These are phyloP conservation scores for Blennius ocellaris DNA, from an alignment of 2,113 vertebrate genomes.

Conservation along the genomic window DNA sequence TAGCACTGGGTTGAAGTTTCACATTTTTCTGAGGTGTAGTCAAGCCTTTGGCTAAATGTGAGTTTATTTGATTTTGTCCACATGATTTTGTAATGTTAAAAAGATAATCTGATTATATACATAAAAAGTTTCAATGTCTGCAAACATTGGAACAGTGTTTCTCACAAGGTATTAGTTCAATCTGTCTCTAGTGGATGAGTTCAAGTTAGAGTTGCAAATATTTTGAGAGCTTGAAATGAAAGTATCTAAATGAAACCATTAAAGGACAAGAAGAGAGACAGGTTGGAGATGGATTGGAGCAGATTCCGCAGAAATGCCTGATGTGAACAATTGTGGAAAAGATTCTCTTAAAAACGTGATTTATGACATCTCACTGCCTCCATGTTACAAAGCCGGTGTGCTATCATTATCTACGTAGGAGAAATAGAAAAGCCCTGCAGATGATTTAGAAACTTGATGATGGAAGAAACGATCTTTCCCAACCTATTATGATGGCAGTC, in stretches of 20 bases:
- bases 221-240: constrained; percentile 18
- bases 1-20: not conserved
- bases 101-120: constrained; percentile 28
- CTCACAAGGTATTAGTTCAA: constrained; percentile 1
- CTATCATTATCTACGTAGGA: constrained; percentile 59
- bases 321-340: constrained; percentile 37
- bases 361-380: constrained; percentile 48
- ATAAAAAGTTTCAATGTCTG: constrained; percentile 1
- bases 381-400: constrained; percentile 33
- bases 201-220: constrained; percentile 8
- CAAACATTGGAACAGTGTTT: not conserved
- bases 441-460: constrained; percentile 69
- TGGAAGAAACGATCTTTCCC: constrained; percentile 53
- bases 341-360: constrained; percentile 60
- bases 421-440: constrained; percentile 65
- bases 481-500: constrained; percentile 59
- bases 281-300: constrained; percentile 26
- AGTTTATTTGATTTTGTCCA: constrained; percentile 29
- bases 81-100: constrained; percentile 22
- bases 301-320: constrained; percentile 30
- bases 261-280: constrained; percentile 27
- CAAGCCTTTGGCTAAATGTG: constrained; percentile 9
- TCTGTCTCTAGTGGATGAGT: constrained; percentile 5
- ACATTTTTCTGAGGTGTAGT: constrained; percentile 29
- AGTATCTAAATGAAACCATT: constrained; percentile 20